phyloP scores from a whole-genome alignment of 2,113 vertebrate species.

The Orthonyx spaldingii region DNA sequence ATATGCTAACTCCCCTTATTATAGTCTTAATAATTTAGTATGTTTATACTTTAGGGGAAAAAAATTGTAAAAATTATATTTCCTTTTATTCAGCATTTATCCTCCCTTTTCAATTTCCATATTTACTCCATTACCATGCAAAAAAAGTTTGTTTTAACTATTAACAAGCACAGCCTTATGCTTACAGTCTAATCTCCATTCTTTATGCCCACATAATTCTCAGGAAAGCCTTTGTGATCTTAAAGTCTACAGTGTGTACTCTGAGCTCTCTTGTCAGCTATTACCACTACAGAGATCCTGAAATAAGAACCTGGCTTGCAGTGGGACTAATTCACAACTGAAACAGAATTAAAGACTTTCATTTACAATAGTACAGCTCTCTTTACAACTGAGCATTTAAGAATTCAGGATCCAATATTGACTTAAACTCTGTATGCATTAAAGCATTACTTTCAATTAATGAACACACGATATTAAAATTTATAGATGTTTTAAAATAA shows the following conservation, averaged over 20 bases:
- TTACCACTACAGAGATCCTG: not conserved
- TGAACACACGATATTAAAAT: not conserved
- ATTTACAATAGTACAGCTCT: not conserved
- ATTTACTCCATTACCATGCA: not conserved
- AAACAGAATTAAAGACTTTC: not conserved
- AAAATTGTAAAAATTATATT: not conserved
- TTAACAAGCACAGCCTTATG: not conserved
- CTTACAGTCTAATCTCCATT: not conserved
- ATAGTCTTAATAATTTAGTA: conserved; percentile 13
- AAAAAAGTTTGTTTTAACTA: not conserved
- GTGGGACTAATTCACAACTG: not conserved
- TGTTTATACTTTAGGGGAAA: not conserved
- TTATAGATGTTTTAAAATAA: not conserved
- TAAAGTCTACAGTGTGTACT: not conserved
- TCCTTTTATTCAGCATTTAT: not conserved
- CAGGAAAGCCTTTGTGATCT: not conserved
- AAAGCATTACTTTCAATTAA: not conserved
- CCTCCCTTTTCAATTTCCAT: not conserved
- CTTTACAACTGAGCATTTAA: not conserved
- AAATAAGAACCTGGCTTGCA: not conserved
- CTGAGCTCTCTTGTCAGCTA: not conserved
- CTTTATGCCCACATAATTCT: not conserved
- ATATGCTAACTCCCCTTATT: not conserved
- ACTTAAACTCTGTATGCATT: not conserved
- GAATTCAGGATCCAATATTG: not conserved